Evolutionary conservation across 2,113 vertebrate species (phyloP).

Genomic region (Ptilonorhynchus violaceus): DNA sequence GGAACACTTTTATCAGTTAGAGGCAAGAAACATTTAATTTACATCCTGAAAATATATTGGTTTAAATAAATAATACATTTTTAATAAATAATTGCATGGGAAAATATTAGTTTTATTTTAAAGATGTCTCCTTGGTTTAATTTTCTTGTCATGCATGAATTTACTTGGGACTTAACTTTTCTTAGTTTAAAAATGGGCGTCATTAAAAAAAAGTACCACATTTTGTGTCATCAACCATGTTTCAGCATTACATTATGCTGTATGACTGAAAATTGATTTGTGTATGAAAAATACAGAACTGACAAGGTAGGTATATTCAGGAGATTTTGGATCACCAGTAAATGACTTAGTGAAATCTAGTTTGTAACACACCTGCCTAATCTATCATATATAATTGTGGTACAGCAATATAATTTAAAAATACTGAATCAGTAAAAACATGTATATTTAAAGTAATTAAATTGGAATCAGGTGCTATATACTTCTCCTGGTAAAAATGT

Average conservation of each 20-base stretch:
- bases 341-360: background rate
- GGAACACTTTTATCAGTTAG: background rate
- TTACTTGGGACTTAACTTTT: background rate
- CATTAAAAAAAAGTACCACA: background rate
- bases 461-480: background rate
- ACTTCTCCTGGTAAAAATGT: background rate
- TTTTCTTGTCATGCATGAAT: background rate
- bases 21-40: constrained; percentile 9
- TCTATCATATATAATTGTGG: background rate
- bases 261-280: background rate
- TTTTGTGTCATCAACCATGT: background rate
- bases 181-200: background rate
- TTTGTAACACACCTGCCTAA: background rate
- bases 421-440: background rate
- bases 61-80: background rate
- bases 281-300: background rate
- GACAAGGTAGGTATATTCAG: background rate
- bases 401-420: background rate
- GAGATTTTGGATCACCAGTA: background rate
- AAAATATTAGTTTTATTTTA: background rate
- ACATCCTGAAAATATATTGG: background rate
- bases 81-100: background rate
- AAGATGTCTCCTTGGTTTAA: background rate
- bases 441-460: background rate
- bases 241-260: background rate